Conservation (phyloP, 2,113 vertebrate species). For the Malurus alboscapulatus region DNA sequence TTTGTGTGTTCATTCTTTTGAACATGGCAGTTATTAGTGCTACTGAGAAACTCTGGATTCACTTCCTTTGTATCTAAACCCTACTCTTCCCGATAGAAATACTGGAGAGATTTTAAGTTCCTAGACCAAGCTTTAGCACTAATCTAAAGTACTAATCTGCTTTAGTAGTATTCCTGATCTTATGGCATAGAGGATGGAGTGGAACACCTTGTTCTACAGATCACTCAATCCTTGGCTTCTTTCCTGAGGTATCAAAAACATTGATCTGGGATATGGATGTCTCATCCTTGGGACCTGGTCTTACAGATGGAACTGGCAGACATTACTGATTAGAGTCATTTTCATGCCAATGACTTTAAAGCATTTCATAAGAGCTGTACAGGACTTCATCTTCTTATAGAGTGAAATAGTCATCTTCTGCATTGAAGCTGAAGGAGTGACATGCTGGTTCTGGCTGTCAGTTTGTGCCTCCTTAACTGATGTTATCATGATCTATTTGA, state of each 20-base stretch:
- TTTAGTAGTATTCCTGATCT: not conserved
- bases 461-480: not conserved
- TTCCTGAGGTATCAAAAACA: not conserved
- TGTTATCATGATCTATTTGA: not conserved
- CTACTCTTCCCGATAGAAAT: not conserved
- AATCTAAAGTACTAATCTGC: not conserved
- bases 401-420: not conserved
- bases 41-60: not conserved
- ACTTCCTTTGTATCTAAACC: not conserved
- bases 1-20: slow-evolving; percentile 9
- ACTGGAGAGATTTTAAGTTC: not conserved
- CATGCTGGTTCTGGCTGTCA: not conserved
- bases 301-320: not conserved
- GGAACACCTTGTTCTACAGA: not conserved
- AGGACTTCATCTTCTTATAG: not conserved
- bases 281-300: not conserved
- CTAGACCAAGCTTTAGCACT: not conserved
- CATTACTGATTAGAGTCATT: not conserved
- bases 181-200: not conserved
- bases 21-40: not conserved
- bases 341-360: not conserved
- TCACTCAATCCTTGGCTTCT: not conserved
- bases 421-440: not conserved
- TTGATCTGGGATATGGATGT: not conserved
- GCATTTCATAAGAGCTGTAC: not conserved